Evolutionary conservation across 2,888 invertebrate species (phyloP).

Genomic region (Drosophila picticornis): DNA sequence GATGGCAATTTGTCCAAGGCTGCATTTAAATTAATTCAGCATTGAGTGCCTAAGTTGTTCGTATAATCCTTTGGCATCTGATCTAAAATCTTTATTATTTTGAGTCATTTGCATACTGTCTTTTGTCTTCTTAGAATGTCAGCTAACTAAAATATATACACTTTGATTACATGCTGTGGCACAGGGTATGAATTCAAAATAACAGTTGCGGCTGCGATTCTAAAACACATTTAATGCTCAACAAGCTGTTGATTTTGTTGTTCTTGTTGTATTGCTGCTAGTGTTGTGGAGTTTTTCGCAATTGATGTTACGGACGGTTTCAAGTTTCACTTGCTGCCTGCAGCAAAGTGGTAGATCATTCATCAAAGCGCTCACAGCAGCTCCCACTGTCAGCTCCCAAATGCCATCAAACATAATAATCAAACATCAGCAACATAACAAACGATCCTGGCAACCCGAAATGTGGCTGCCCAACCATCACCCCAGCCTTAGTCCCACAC

Average conservation of each 20-base stretch:
- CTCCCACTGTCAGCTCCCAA: constrained; percentile 46
- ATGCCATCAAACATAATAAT: constrained; percentile 80
- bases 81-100: background rate
- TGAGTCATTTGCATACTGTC: background rate
- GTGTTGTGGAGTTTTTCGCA: constrained; percentile 14
- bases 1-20: background rate
- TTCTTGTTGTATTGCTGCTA: constrained; percentile 9
- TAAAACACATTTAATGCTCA: constrained; percentile 50
- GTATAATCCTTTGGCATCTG: background rate
- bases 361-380: constrained; percentile 62
- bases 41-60: background rate
- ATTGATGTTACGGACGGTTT: constrained; percentile 40
- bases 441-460: constrained; percentile 72
- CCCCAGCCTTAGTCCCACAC: background rate
- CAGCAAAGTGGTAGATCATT: constrained; percentile 73
- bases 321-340: constrained; percentile 65
- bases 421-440: constrained; percentile 79
- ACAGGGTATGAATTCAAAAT: background rate
- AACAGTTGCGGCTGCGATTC: constrained; percentile 23
- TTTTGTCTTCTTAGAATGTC: background rate
- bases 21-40: background rate
- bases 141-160: background rate
- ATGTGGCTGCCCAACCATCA: constrained; percentile 53
- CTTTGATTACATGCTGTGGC: background rate
- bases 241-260: constrained; percentile 48